phyloP scores from a whole-genome alignment of 2,113 vertebrate species.

The Pipa parva region DNA sequence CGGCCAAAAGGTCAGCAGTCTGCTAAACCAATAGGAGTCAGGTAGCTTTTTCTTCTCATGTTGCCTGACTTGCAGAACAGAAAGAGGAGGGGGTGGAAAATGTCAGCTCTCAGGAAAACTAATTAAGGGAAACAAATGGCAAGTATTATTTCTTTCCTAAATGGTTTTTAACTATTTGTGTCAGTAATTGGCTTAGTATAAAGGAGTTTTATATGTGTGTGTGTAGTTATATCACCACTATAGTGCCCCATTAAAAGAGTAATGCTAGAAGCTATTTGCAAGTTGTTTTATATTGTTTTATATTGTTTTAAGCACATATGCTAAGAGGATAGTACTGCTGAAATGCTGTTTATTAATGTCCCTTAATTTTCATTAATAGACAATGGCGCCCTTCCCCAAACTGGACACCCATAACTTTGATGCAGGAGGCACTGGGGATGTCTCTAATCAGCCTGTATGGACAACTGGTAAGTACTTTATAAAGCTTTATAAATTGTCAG shows the following conservation, averaged over 20 bases:
- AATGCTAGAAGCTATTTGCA: neutral
- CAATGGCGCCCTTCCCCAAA: conserved; percentile 82
- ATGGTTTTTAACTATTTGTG: too few species aligned
- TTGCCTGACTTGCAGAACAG: too few species aligned
- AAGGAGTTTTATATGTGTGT: too few species aligned
- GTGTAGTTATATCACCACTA: neutral
- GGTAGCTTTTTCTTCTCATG: too few species aligned
- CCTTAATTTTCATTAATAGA: conserved; percentile 51
- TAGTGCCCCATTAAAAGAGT: neutral
- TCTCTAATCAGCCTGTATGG: conserved; percentile 20
- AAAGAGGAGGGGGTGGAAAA: too few species aligned
- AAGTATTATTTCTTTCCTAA: too few species aligned
- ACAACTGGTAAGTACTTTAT: neutral
- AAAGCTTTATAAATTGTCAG: accelerated
- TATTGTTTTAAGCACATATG: neutral
- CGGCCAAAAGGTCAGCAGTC: too few species aligned
- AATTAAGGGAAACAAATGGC: too few species aligned
- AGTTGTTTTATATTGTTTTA: too few species aligned
- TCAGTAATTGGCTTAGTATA: too few species aligned
- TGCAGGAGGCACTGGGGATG: conserved; percentile 42
- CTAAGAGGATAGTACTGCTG: neutral
- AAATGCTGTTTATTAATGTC: neutral
- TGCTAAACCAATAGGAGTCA: too few species aligned
- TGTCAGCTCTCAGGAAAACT: too few species aligned
- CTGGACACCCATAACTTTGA: conserved; percentile 51